Evolutionary conservation across 2,113 vertebrate genomes (phyloP).

Genomic region (Bos indicus): DNA sequence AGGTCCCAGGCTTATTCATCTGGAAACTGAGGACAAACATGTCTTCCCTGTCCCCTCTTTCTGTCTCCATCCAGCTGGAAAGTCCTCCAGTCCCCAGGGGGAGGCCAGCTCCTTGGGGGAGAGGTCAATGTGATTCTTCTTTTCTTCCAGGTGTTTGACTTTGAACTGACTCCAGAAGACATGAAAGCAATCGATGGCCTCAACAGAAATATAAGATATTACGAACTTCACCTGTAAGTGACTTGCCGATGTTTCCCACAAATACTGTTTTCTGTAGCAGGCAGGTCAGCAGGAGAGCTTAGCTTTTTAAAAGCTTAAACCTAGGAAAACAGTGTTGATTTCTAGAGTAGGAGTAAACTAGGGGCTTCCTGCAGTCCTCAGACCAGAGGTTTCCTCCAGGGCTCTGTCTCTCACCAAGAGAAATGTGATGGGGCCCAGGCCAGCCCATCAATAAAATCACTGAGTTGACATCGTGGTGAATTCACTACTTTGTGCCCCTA

Average conservation of each 20-base stretch:
- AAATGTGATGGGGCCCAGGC: not conserved
- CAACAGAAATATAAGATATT: not conserved
- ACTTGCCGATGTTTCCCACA: not conserved
- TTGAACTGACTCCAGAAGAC: not conserved
- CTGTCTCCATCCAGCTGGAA: not conserved
- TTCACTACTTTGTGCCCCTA: not conserved
- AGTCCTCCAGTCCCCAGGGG: not conserved
- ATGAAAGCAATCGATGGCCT: not conserved
- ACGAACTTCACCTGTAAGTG: not conserved
- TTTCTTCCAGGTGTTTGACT: not conserved
- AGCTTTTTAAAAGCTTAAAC: not conserved
- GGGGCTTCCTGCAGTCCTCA: not conserved
- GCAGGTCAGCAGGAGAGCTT: not conserved
- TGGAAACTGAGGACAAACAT: not conserved
- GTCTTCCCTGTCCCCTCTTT: not conserved
- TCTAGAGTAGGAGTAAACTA: not conserved
- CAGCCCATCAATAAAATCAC: not conserved
- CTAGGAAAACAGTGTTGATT: not conserved
- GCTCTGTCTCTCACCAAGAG: not conserved
- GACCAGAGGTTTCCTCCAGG: not conserved
- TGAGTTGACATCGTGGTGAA: not conserved
- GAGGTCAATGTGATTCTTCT: not conserved
- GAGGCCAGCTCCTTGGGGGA: not conserved
- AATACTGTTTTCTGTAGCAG: not conserved
- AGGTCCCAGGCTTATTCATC: not conserved